Conservation (phyloP, 35 echinoderm and acorn worm species). For the Stichopus chloronotus region DNA sequence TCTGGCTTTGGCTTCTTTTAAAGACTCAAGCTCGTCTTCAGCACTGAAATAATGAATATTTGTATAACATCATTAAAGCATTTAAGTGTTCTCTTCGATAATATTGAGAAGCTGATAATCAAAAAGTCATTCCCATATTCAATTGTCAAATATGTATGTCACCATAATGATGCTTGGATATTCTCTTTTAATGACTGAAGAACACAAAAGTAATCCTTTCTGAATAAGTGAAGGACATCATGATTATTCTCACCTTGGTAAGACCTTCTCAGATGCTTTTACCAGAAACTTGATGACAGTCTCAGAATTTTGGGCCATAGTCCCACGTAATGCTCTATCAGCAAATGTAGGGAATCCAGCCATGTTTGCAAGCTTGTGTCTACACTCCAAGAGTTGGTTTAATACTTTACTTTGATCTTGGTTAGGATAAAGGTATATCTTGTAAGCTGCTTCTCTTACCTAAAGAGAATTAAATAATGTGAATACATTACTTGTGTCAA, state of each 20-base stretch:
- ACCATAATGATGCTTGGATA: no score
- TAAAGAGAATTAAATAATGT: background rate
- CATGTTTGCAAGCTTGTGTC: slow-evolving; percentile 86
- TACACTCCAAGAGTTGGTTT: slow-evolving; percentile 62
- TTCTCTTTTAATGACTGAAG: no score
- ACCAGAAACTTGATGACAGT: slow-evolving; percentile 87
- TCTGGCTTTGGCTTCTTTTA: slow-evolving; percentile 60
- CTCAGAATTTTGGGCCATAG: slow-evolving; percentile 77
- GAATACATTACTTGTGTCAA: background rate
- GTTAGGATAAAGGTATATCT: slow-evolving; percentile 89
- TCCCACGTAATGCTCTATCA: slow-evolving; percentile 73
- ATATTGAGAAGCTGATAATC: no score
- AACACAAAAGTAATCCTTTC: no score
- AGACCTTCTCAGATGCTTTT: slow-evolving; percentile 56
- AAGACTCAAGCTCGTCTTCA: slow-evolving; percentile 46
- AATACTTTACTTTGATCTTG: slow-evolving; percentile 59
- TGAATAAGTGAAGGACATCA: no score
- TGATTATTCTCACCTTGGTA: slow-evolving; percentile 56
- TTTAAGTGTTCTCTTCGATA: background rate
- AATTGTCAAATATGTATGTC: no score
- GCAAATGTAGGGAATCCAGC: slow-evolving; percentile 86
- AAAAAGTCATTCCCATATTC: no score
- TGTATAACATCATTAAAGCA: background rate
- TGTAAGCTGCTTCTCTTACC: slow-evolving; percentile 93
- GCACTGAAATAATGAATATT: slow-evolving; percentile 56